These are phyloP conservation scores for Lophura nycthemera DNA, from an alignment of 2,113 vertebrate species.

Conservation along the genomic window DNA sequence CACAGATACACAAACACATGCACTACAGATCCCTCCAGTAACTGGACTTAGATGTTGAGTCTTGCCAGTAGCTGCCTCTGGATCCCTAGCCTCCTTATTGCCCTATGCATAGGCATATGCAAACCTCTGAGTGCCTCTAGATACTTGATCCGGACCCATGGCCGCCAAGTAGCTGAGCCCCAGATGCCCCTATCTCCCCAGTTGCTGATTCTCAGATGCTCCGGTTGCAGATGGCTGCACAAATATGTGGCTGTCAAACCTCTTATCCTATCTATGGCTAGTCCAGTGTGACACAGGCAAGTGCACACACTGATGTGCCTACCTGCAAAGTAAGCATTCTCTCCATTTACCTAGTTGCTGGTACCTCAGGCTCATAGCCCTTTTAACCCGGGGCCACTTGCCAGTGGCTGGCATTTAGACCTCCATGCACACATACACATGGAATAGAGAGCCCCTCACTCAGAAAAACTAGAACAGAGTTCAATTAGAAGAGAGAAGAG, in stretches of 20 bases:
- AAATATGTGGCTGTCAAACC: neutral
- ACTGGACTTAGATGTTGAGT: neutral
- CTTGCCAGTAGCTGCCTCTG: neutral
- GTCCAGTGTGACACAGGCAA: rapidly evolving
- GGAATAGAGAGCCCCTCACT: neutral
- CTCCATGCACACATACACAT: neutral
- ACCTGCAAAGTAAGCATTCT: rapidly evolving
- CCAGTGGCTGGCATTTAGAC: neutral
- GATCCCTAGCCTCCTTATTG: rapidly evolving
- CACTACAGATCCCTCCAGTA: rapidly evolving
- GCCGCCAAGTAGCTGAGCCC: neutral
- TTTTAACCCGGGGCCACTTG: rapidly evolving
- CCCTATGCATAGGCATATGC: neutral
- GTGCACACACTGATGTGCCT: no score
- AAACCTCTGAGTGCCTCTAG: neutral
- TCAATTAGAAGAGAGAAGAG: neutral
- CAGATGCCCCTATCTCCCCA: neutral
- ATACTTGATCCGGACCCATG: no score
- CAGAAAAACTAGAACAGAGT: neutral
- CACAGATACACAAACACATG: no score
- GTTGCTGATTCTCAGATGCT: neutral
- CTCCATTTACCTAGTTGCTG: neutral
- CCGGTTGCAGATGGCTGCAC: neutral
- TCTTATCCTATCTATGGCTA: neutral
- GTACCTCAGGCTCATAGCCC: neutral